Evolutionary conservation across 1,140 invertebrate genomes (phyloP), one percentile per base, ranked within the genome.

Genomic region (Drosophila auraria): DNA sequence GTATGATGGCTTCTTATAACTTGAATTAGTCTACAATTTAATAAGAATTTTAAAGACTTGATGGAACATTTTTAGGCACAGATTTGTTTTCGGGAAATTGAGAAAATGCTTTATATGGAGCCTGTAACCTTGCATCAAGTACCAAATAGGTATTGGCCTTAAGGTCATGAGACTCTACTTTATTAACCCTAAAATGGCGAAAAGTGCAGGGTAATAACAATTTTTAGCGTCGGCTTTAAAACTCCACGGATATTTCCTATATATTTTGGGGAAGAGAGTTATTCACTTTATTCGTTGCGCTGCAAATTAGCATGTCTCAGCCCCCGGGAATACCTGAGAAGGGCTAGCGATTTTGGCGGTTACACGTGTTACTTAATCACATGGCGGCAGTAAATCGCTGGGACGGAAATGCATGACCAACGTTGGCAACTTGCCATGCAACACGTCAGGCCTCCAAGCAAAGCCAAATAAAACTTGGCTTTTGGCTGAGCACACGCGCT

Each of bases 351-450:
- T 47, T 75, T 45, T 61, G 73, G 54, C 68, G 75, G 61, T 81
- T 90, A 86, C 82, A 82, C 51, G 74, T 86, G 78, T 78, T 64
- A 36, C 57, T 68, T 68, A 64, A 84, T 65, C 69, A 71, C 60
- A 70, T 49, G 68, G 60, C 40, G 63, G 69, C 59, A 47, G 49
- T 42, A 68, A 47, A 56, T 53, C 42, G 30, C 42, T 68, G 61
- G 56, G 59, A 62, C 61, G 86, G 83, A 84, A 81, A 60, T 89
- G 83, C 83, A 87, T 78, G 83, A 65, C 83, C 69, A 68, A 47
- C 25, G 65, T 45, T 69, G 64, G 63, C 50, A 61, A 53, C 76
- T 64, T 57, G 65, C 60, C 76, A 79, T 79, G 76, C 76, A 51
- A 47, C 76, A 63, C 58, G 66, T 63, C 51, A 72, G 50, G 38